Evolutionary conservation across 92 coral and sea anemone species (phyloP), one percentile per base, ranked within the genome.

Genomic region (Blastomussa wellsi): DNA sequence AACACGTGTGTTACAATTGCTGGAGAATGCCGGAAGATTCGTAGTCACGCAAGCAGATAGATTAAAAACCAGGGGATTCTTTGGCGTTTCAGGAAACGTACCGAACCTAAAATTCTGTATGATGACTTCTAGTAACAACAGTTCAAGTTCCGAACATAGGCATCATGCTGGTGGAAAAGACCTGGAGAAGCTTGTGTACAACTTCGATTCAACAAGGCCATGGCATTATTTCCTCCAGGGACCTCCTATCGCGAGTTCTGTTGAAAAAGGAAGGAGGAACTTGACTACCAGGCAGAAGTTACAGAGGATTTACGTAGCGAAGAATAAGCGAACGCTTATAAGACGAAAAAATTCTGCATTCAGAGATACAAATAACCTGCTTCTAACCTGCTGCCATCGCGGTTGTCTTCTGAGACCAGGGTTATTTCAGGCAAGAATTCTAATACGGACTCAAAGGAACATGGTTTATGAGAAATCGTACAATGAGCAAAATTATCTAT

Each of bases 401-500:
- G 49, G 76, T 19, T 72, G 49, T 28, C 52, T 72, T 24, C 10
- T 39, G 15, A 72, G 15, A n/a, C 9, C 9, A 8, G 31, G 49
- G 17, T 24, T 24, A n/a, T 37, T 20, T 17, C 12, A 72, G 19
- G 14, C 39, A 36, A 72, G 42, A 72, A 11, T 7, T 20, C 5
- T 72, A 2, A 72, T 72, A 72, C 51, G 76, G 20, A 13, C 8
- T 24, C 76, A 72, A 36, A 72, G 76, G 28, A 39, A 72, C 48
- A 37, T 39, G 76, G 20, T 38, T 72, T 72, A 72, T 17, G 28
- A 19, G 10, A 72, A 72, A 39, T 26, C 26, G 8, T 72, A 72
- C 76, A 72, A 38, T 72, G 76, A 72, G 38, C 76, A 72, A 22
- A 72, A 72, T 20, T 72, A 72, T 17, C 76, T 72, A 2, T 36